Base-by-base conservation (phyloP, 2,113 vertebrate species). In the Cryptoleucopteryx plumbea region DNA sequence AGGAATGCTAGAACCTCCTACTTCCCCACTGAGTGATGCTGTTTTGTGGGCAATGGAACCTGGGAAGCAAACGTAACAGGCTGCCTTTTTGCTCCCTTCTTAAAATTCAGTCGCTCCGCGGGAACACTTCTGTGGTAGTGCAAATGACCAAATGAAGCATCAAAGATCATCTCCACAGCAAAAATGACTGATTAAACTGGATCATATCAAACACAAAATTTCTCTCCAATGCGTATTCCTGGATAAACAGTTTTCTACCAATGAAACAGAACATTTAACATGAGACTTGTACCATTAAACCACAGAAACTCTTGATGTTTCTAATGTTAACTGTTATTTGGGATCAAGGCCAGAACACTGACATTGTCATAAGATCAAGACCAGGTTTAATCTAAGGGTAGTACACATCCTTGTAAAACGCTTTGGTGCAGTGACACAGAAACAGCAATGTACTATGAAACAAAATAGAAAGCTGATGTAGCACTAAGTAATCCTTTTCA, bases 1-100 rank as follows among this genome's bases (percentile, higher is more conserved):
- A 95, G 91, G 94, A 96, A 97, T 98, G 95, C 75, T 94, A 91
- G 94, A 86, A 95, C 67, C 90, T 92, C 88, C 93, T 87, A 83
- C 87, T 94, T 96, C 91, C 88, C 95, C 78, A 95, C 8, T 83
- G 93, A 95, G 90, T 68, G 93, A 94, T 94, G 94, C 93, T 94
- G 86, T 82, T 94, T 95, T 95, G 88, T 94, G 95, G 94, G 90
- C 80, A 91, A 25, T 47, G 88, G 88, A 92, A 94, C 66, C 67
- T 36, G 93, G 93, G 94, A 93, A 93, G 91, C 65, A 86, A 96
- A 88, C 1, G 61, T 72, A 97, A 88, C 78, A 93, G 80, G 70
- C 97, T 86, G 86, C 42, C 48, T 97, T 96, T 93, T 82, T 86
- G 62, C 89, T 97, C 45, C 58, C 66, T 77, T 66, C 55, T 85